phyloP scores from a whole-genome alignment of 2,113 vertebrate genomes.

The Lepus europaeus region DNA sequence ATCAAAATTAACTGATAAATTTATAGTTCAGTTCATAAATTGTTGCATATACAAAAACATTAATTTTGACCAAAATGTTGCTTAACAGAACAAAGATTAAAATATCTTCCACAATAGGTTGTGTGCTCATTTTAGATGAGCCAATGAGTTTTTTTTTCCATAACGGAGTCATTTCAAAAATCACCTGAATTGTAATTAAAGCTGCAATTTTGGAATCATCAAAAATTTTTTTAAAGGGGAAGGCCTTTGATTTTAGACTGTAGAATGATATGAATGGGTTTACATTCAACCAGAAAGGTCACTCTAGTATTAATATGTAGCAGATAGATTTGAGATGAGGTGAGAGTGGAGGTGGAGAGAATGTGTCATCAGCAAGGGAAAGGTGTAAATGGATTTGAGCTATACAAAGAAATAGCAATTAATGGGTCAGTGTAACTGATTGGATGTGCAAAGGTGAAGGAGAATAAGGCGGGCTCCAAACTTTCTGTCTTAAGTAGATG shows the following conservation, averaged over 20 bases:
- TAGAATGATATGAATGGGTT: background rate
- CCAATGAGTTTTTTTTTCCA: slow-evolving; percentile 31
- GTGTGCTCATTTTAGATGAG: background rate
- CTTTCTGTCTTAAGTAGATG: background rate
- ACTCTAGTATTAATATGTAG: background rate
- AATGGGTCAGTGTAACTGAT: background rate
- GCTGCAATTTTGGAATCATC: background rate
- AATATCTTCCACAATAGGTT: background rate
- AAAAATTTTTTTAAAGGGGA: background rate
- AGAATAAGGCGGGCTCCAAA: background rate
- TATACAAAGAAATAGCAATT: background rate
- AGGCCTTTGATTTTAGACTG: background rate
- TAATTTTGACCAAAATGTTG: slow-evolving; percentile 54
- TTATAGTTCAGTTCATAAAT: slow-evolving; percentile 55
- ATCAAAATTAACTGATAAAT: slow-evolving; percentile 35
- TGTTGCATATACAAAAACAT: slow-evolving; percentile 21
- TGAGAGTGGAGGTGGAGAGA: background rate
- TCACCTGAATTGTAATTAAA: slow-evolving; percentile 33
- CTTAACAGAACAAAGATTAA: slow-evolving; percentile 51
- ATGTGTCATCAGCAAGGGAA: background rate
- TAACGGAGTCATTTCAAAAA: slow-evolving; percentile 25
- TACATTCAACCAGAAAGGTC: slow-evolving; percentile 27
- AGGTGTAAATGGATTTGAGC: background rate
- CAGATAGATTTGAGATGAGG: background rate
- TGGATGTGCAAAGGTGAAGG: background rate